A percentile compares a stretch with the other conserved stretches of the same genome.
Evolutionary conservation across 2,888 invertebrate species (phyloP).

Genomic region (Parnassius mnemosyne): DNA sequence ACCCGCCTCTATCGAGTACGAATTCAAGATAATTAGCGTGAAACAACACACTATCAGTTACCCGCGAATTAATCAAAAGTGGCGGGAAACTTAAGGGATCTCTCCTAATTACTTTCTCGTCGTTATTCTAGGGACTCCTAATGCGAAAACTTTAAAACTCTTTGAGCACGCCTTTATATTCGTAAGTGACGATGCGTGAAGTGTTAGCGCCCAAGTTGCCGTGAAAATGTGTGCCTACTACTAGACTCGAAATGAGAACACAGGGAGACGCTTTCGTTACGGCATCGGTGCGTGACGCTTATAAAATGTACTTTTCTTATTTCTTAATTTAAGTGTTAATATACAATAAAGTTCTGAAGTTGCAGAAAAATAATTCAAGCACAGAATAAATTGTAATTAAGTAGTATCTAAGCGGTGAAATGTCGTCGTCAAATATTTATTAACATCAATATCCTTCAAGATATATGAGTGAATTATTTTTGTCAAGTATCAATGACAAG

Average conservation of each 20-base stretch:
- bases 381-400: no score
- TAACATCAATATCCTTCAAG: no score
- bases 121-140: slow-evolving; percentile 39
- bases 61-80: slow-evolving; percentile 23
- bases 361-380: no score
- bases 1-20: neutral
- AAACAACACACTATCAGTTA: slow-evolving; percentile 24
- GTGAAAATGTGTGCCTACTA: slow-evolving; percentile 54
- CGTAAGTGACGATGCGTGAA: slow-evolving; percentile 51
- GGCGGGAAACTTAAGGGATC: slow-evolving; percentile 28
- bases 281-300: slow-evolving; percentile 18
- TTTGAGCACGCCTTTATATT: slow-evolving; percentile 43
- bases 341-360: no score
- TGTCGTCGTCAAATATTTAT: no score
- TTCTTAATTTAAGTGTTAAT: no score
- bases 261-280: slow-evolving; percentile 35
- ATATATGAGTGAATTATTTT: no score
- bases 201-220: slow-evolving; percentile 65
- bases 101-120: slow-evolving; percentile 36
- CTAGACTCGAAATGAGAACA: slow-evolving; percentile 46
- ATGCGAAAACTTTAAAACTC: slow-evolving; percentile 69
- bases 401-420: no score
- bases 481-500: no score
- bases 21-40: slow-evolving; percentile 28
- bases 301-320: no score